Base-by-base conservation (phyloP, 2,113 vertebrate genomes). In the Bostrychus sinensis region DNA sequence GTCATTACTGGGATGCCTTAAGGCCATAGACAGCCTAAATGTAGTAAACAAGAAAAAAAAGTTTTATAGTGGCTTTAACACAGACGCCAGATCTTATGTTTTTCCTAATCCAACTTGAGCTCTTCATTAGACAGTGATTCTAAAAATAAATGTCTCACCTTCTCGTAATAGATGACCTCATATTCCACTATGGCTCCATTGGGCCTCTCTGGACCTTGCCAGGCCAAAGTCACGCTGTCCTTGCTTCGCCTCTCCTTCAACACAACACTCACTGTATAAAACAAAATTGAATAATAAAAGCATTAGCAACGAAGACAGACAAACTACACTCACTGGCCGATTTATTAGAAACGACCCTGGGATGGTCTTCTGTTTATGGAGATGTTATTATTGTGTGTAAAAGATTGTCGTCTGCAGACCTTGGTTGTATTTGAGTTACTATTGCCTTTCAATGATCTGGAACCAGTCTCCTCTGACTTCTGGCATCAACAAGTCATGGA, bases 81-180 rank as follows among this genome's bases (percentile, higher is more conserved):
- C 3, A 58, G 46, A 30, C 10, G 26, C 38, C 28, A 54, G 19
- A 19, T 34, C 10, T 28, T 8, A 7, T 28, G 22, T 48, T 25
- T 48, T 48, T 48, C n/a, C 20, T 48, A 17, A 51, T 51, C 48
- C 48, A 5, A 51, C 26, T n/a, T 28, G 48, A 51, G 16, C 7
- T 8, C 16, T 51, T 51, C 25, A 51, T 30, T n/a, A 28, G 12
- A 46, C 10, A 23, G 45, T 7, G 12, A 48, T 51, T 51, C 23
- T 28, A 51, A 51, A 51, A 28, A 28, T 17, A 39, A 39, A 39
- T 14, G 48, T 51, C 76, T 91, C 82, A 94, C 93, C 92, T 94
- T 94, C 83, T 94, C 93, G 45, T 93, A 94, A 76, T 94, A 94
- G 82, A 93, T 93, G 59, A 94, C 91, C 81, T 94, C 93, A 77